A percentile compares a stretch with the other conserved stretches of the same genome.
Evolutionary conservation across 2,888 invertebrate genomes (phyloP).

Genomic region (Cephalotes varians): DNA sequence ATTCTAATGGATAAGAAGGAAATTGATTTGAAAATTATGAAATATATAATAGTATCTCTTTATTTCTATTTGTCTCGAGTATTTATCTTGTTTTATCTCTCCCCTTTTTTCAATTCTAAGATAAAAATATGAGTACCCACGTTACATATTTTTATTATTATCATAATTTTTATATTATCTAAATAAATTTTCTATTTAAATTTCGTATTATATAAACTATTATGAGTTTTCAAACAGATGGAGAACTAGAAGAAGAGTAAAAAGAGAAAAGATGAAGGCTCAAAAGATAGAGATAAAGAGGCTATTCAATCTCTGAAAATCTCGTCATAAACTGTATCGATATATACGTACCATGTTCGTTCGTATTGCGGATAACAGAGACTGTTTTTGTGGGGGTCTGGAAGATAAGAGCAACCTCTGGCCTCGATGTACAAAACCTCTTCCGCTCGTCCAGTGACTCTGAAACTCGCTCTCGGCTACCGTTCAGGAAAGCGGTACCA

Average conservation of each 20-base stretch:
- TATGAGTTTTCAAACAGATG: not conserved
- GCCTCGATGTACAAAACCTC: constrained; percentile 79
- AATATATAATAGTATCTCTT: not conserved
- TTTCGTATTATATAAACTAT: not conserved
- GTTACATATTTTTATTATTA: not conserved
- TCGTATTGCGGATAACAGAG: constrained; percentile 78
- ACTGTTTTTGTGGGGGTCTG: constrained; percentile 79
- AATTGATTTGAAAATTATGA: not conserved
- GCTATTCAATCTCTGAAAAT: constrained; percentile 79
- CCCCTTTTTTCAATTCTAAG: not conserved
- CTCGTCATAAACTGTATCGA: constrained; percentile 69
- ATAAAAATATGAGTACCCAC: not conserved
- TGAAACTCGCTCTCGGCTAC: constrained; percentile 60
- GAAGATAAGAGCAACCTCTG: constrained; percentile 80
- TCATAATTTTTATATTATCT: constrained; percentile 20
- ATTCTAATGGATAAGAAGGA: not conserved
- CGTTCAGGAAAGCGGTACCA: constrained; percentile 42
- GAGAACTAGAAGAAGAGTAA: not conserved
- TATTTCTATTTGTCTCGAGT: not conserved
- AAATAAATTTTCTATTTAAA: not conserved
- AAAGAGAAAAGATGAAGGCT: constrained; percentile 5
- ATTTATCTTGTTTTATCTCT: not conserved
- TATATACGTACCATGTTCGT: constrained; percentile 52
- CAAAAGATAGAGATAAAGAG: constrained; percentile 71
- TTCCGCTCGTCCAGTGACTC: constrained; percentile 76